These are phyloP conservation scores for Lota lota DNA, from an alignment of 2,113 vertebrate species.

Conservation along the genomic window DNA sequence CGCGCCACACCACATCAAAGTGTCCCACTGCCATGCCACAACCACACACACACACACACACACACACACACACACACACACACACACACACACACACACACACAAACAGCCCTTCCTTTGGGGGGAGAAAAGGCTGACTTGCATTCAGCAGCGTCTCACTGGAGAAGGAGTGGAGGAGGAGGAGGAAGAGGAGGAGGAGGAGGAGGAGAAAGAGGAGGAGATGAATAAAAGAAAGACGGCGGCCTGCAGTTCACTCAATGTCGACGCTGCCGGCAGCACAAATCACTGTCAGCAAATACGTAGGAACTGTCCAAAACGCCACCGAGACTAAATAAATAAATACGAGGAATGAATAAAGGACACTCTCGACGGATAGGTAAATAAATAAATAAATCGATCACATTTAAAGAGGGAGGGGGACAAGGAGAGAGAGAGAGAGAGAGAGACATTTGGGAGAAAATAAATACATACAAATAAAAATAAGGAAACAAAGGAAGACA, in stretches of 20 bases:
- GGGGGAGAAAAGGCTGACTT: slow-evolving; percentile 70
- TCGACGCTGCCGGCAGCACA: slow-evolving; percentile 68
- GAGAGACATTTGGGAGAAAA: not conserved
- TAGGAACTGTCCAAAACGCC: slow-evolving; percentile 68
- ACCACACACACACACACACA: not conserved
- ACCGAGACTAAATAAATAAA: slow-evolving; percentile 40
- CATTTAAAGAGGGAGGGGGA: no score
- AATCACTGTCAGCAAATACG: slow-evolving; percentile 71
- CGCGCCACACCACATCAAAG: not conserved
- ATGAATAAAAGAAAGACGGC: slow-evolving; percentile 78
- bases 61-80: slow-evolving; percentile 21
- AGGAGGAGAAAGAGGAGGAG: slow-evolving; percentile 49
- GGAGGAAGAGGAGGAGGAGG: no score
- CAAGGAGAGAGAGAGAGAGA: slow-evolving; percentile 21
- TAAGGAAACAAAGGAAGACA: no score
- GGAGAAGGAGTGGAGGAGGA: no score
- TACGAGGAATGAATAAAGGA: slow-evolving; percentile 6
- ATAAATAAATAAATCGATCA: slow-evolving; percentile 30
- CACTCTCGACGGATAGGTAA: slow-evolving; percentile 39
- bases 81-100: slow-evolving; percentile 23
- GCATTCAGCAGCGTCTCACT: slow-evolving; percentile 67
- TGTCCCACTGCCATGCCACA: not conserved
- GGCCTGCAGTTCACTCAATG: slow-evolving; percentile 72
- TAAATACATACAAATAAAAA: slow-evolving; percentile 38
- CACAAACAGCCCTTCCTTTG: slow-evolving; percentile 51